Base-by-base conservation (phyloP, 2,113 vertebrate species). In the Potamarius usumacintae region DNA sequence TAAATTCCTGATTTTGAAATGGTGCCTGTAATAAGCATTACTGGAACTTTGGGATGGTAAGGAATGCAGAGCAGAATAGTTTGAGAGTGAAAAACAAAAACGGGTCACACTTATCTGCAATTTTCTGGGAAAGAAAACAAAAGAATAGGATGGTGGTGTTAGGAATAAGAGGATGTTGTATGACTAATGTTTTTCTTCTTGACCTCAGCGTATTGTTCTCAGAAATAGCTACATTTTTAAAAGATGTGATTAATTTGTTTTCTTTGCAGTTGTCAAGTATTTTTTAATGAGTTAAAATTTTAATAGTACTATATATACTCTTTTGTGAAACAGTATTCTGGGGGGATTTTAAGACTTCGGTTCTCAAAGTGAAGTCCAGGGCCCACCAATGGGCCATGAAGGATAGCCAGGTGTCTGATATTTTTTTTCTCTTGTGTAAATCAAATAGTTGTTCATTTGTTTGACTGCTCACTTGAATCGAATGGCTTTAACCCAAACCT, bases 1-100 rank as follows among this genome's bases (percentile, higher is more conserved):
- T 86, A 69, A 90, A 90, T 92, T 93, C 82, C 86, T 90, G 14
- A 71, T 74, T 88, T 87, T n/a, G 86, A 86, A 88, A 83, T 81
- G 58, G 79, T 78, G 69, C 80, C 60, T 86, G 71, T 88, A 65
- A 69, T 84, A 88, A 53, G 62, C 62, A 83, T 90, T 83, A 85
- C 55, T 80, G 83, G 83, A 89, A 89, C 62, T 84, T 52, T 30
- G 72, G 81, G 76, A 50, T 67, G 20, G n/a, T 69, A n/a, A 84
- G 34, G 84, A 90, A 87, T 90, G 90, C 20, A 27, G 80, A 85
- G 78, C 55, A 58, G 82, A 69, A 76, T 62, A 12, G 60, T 80
- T 82, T 50, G 85, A 82, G 52, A 87, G 88, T 83, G 83, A 90
- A 81, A 83, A 65, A 79, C 82, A 85, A 85, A 85, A 63, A 48